Base-by-base conservation (phyloP, 2,797 vertebrate species). In the Amazona ochrocephala region DNA sequence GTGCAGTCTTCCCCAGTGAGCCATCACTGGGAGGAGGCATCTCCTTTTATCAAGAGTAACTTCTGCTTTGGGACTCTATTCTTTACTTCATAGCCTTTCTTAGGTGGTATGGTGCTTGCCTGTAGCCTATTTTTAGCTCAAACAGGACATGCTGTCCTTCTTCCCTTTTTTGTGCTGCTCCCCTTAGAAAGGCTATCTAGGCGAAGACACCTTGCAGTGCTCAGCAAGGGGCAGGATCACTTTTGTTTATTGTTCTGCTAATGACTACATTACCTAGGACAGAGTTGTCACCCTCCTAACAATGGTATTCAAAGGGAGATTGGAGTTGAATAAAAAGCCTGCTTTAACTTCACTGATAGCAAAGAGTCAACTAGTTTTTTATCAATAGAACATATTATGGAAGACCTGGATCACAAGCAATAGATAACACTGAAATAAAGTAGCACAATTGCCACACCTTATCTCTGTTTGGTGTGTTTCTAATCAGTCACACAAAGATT, bases 341-440 rank as follows among this genome's bases (percentile, higher is more conserved):
- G 30, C 24, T 94, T 93, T 60, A n/a, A 1, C 56, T 58, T 74
- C 58, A 34, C 1, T 48, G 62, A n/a, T 50, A 75, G 30, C 3
- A 5, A 81, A 72, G 27, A 84, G 89, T 58, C 0, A 4, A 54
- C 42, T 62, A 15, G 15, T 30, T 85, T 82, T 74, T 11, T 84
- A 50, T 75, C 79, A 84, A 23, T 62, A 75, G 47, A 44, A 34
- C 10, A 2, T 68, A 17, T 30, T 78, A 56, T 30, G 5, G 61
- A 80, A 80, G 53, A 74, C 21, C 15, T 62, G 17, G 34, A 68
- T 88, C 34, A n/a, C 44, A 84, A 70, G 45, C 29, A 80, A 73
- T 67, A 89, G 77, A 66, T 76, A 92, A 79, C 50, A 34, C 65
- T 64, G 81, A 80, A 84, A 84, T 86, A 84, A 84, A 66, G 64